These are phyloP conservation scores for Dryas iulia DNA, from an alignment of 1,140 invertebrate species.

Conservation along the genomic window DNA sequence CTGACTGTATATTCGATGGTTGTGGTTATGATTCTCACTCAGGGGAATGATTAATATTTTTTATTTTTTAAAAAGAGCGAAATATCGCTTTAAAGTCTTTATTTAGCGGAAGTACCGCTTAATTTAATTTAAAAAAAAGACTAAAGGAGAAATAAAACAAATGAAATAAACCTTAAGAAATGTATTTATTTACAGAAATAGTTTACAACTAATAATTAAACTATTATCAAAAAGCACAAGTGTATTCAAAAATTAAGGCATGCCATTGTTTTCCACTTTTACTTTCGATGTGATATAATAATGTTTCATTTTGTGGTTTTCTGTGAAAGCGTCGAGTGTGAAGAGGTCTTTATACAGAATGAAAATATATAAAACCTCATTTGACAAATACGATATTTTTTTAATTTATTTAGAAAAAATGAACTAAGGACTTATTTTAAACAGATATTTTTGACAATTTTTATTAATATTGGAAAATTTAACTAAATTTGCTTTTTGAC, in stretches of 20 bases:
- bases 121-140: not conserved
- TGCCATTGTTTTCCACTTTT: not conserved
- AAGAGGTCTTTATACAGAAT: not conserved
- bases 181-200: not conserved
- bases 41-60: too few relatives aligned
- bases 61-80: too few relatives aligned
- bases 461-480: too few relatives aligned
- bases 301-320: not conserved
- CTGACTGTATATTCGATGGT: too few relatives aligned
- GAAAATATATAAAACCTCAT: too few relatives aligned
- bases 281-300: not conserved
- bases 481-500: too few relatives aligned
- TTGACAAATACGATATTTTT: too few relatives aligned
- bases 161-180: not conserved
- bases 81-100: too few relatives aligned
- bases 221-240: not conserved
- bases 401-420: too few relatives aligned
- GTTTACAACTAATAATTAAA: not conserved
- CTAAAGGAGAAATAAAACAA: not conserved
- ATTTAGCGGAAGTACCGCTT: too few relatives aligned
- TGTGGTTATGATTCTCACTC: too few relatives aligned
- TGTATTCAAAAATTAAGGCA: not conserved
- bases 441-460: not conserved
- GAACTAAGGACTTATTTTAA: too few relatives aligned
- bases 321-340: not conserved